Evolutionary conservation across 64 coral and sea anemone genomes (phyloP), one percentile per base, ranked within the genome.

Genomic region (Dendronephthya gigantea): DNA sequence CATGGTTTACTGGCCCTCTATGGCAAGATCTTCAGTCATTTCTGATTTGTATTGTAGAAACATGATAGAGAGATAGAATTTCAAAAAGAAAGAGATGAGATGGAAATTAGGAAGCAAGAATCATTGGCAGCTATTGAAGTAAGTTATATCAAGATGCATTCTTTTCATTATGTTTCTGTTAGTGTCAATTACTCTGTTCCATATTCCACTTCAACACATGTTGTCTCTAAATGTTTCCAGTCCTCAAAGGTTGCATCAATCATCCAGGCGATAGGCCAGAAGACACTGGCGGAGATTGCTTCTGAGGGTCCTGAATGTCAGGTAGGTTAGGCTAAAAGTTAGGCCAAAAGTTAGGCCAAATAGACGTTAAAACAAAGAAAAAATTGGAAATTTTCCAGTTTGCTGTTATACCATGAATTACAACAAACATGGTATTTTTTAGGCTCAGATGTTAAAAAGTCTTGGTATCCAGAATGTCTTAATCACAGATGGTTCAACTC

Each of bases 111-210:
- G 81, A 88, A 87, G 70, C 86, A 88, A 23, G 90, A 96, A 69
- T 51, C 86, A 66, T 87, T 96, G 17, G 94, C 94, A 49, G 91
- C 86, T 5, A 90, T 96, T 40, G 90, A 96, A 91, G 94, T 96
- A 47, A n/a, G 68, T 81, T n/a, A n/a, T 8, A 28, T 75, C 30
- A 8, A 33, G 9, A 19, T 35, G 6, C n/a, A 22, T 19, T 38
- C 4, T 40, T 29, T 28, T 28, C 34, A 13, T 25, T 5, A 14
- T 14, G 27, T 79, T 17, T n/a, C 2, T 81, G 72, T 81, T 15
- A 37, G 17, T 81, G 11, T 81, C 13, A 27, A 81, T 81, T 39
- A 81, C n/a, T 16, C 15, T 25, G 4, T 16, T 30, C 14, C n/a
- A 76, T 47, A n/a, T n/a, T n/a, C n/a, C n/a, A n/a, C n/a, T n/a